Evolutionary conservation across 2,888 invertebrate genomes (phyloP), one percentile per base, ranked within the genome.

Genomic region (Myopa tessellatipennis): DNA sequence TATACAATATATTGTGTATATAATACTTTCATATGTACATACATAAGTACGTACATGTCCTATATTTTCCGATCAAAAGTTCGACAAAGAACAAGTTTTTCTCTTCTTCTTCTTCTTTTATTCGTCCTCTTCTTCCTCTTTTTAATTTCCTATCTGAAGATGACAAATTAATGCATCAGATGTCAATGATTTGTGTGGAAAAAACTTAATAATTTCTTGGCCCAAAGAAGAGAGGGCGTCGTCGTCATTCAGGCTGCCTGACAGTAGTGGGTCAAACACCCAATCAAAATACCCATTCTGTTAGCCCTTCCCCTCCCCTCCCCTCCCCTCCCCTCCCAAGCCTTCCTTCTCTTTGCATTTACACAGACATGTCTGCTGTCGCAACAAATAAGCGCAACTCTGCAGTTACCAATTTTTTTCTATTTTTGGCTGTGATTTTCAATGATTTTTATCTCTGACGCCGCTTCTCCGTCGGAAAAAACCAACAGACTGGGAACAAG

Each of bases 181-280:
- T 75, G 69, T 75, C 75, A 68, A 69, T 69, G 75, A 75, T 69
- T 26, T 69, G 40, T 63, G 45, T 36, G 26, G 10, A 45, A 34
- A 74, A 70, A 74, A 74, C 63, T 74, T 74, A 74, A 74, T 65
- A 74, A 63, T 74, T 74, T 74, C 65, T 74, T 74, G 50, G 74
- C 74, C 63, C 63, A 63, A 65, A 63, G 74, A 45, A 8, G 45
- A 67, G 36, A 61, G 73, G 61, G 61, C 45, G 34, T 18, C 40
- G 40, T 40, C 12, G 10, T 50, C 69, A 69, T 1, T 10, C 50
- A 69, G 12, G 52, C n/a, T 55, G 5, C 36, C 50, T 71, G 52
- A 4, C 61, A 34, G 34, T 14, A 63, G 5, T 63, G 63, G 63
- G 63, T 63, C 63, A 63, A 63, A 63, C 7, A 76, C 74, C 68